A percentile compares a stretch with the other conserved stretches of the same genome.
These are phyloP conservation scores for Meliscaeva auricollis DNA, from an alignment of 2,888 invertebrate genomes.

Conservation along the genomic window DNA sequence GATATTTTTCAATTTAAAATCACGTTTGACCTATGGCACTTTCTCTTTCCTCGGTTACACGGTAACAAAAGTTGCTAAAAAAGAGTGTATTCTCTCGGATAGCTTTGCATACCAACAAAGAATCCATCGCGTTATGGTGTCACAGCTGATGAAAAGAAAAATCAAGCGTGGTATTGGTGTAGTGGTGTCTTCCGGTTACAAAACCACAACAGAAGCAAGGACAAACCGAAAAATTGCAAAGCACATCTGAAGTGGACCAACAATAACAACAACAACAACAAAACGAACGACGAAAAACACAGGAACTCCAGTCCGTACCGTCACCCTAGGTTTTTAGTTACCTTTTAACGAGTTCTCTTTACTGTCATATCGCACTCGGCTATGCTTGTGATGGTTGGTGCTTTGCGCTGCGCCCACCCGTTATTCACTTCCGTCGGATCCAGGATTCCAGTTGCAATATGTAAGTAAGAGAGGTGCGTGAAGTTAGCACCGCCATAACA, in stretches of 20 bases:
- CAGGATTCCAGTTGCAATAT: constrained; percentile 70
- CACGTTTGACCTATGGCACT: constrained; percentile 75
- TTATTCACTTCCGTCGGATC: constrained; percentile 58
- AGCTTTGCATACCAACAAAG: constrained; percentile 18
- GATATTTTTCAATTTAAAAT: constrained; percentile 76
- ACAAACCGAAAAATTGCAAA: constrained; percentile 66
- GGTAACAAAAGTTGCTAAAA: constrained; percentile 55
- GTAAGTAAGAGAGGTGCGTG: too few relatives aligned
- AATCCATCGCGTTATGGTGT: constrained; percentile 34
- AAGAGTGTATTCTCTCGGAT: constrained; percentile 1
- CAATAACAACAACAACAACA: constrained; percentile 17
- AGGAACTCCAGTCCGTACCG: constrained; percentile 52
- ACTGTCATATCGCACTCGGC: constrained; percentile 56
- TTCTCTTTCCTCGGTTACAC: constrained; percentile 62
- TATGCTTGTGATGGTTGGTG: constrained; percentile 31
- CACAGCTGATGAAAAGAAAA: constrained; percentile 59
- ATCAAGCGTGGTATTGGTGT: constrained; percentile 48
- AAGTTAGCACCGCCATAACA: too few relatives aligned
- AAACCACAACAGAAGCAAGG: constrained; percentile 70
- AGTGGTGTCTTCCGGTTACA: constrained; percentile 72
- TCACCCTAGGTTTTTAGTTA: constrained; percentile 72
- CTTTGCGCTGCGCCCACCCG: constrained; percentile 4
- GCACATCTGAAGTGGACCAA: constrained; percentile 7
- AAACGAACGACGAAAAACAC: constrained; percentile 33
- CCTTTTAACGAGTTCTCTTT: constrained; percentile 75